Evolutionary conservation across 2,113 vertebrate genomes (phyloP).

Genomic region (Oenanthe melanoleuca): DNA sequence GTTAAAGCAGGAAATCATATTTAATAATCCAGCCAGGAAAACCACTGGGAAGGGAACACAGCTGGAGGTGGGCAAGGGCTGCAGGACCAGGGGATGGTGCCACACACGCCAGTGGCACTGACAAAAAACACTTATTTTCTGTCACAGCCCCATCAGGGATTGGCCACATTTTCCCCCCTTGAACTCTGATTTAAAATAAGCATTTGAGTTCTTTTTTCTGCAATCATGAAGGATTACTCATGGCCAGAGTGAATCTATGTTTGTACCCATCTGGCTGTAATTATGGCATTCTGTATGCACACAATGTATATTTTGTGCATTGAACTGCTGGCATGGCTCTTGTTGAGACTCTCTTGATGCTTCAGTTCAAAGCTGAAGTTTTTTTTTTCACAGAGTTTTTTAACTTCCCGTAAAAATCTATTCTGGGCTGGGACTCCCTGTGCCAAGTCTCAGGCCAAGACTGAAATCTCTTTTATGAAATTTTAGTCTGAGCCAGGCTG

Average conservation of each 20-base stretch:
- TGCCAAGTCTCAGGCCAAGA: background rate
- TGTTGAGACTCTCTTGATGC: background rate
- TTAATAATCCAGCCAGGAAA: background rate
- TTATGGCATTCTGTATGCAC: background rate
- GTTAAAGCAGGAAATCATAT: background rate
- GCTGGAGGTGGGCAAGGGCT: background rate
- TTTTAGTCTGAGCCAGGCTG: background rate
- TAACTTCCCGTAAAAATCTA: slow-evolving; percentile 8
- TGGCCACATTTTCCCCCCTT: background rate
- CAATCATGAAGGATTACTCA: background rate
- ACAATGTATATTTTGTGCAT: background rate
- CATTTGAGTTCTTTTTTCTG: background rate
- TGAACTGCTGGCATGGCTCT: background rate
- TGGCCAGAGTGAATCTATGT: background rate
- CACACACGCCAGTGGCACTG: rapidly evolving
- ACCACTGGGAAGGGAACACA: background rate
- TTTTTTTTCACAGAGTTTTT: background rate
- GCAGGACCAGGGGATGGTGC: background rate
- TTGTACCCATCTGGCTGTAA: background rate
- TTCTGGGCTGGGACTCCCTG: background rate
- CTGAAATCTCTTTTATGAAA: background rate
- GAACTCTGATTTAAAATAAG: background rate
- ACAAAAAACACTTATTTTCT: background rate
- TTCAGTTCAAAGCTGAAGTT: background rate
- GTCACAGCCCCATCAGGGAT: background rate